phyloP scores from a whole-genome alignment of 2,797 vertebrate genomes.

The Takifugu rubripes region DNA sequence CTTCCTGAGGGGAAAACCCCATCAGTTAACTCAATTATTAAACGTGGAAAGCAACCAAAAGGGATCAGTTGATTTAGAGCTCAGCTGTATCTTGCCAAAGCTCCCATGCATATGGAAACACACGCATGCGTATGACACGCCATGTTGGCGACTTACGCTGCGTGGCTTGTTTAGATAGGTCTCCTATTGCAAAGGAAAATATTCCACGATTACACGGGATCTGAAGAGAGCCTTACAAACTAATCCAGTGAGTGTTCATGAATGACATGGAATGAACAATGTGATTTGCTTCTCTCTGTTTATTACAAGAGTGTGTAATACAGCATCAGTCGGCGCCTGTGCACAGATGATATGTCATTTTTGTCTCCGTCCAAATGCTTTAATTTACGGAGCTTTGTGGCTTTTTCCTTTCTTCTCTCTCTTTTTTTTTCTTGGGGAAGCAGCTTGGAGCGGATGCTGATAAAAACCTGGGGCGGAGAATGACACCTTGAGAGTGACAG shows the following conservation, averaged over 20 bases:
- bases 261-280: conserved; percentile 52
- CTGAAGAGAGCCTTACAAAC: conserved; percentile 53
- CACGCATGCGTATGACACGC: too few relatives aligned
- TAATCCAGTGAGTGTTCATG: conserved; percentile 65
- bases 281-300: conserved; percentile 56
- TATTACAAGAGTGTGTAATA: conserved; percentile 57
- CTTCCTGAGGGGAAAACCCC: too few relatives aligned
- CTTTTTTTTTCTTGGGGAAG: conserved; percentile 61
- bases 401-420: conserved; percentile 24
- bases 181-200: conserved; percentile 19
- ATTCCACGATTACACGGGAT: conserved; percentile 34
- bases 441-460: conserved; percentile 81
- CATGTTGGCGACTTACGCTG: too few relatives aligned
- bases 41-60: too few relatives aligned
- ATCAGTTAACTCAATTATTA: too few relatives aligned
- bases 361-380: conserved; percentile 55
- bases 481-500: conserved; percentile 86
- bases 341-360: conserved; percentile 66
- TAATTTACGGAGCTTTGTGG: conserved; percentile 61
- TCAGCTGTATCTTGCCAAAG: too few relatives aligned
- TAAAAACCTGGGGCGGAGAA: conserved; percentile 88
- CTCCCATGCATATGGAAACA: too few relatives aligned
- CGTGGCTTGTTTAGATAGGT: conserved; percentile 33
- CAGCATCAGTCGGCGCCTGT: conserved; percentile 60
- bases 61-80: too few relatives aligned